A percentile compares a stretch with the other conserved stretches of the same genome.
Evolutionary conservation across 2,888 invertebrate species (phyloP).

Genomic region (Beris chalybata): DNA sequence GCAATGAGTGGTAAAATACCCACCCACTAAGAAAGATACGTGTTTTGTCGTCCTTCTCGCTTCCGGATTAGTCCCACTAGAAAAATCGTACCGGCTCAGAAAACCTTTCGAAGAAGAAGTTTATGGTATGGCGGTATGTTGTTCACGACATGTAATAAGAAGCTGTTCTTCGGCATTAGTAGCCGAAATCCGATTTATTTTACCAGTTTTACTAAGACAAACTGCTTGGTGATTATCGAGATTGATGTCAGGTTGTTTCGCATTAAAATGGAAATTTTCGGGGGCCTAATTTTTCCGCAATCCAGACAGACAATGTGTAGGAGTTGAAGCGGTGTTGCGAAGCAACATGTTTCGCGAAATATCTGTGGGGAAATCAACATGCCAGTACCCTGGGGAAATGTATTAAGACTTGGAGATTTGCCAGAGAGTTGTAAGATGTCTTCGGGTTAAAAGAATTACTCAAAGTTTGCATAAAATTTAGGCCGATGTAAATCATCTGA

Average conservation of each 20-base stretch:
- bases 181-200: constrained; percentile 12
- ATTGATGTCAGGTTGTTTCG: constrained; percentile 6
- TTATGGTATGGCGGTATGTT: not conserved
- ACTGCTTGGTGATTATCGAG: constrained; percentile 14
- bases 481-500: too few species aligned
- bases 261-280: too few species aligned
- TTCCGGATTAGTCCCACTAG: constrained; percentile 10
- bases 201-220: constrained; percentile 1
- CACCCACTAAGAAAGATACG: constrained; percentile 1
- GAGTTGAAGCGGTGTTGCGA: too few species aligned
- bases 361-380: too few species aligned
- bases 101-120: not conserved
- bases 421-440: too few species aligned
- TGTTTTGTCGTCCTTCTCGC: not conserved
- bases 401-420: too few species aligned
- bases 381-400: too few species aligned
- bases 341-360: too few species aligned
- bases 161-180: constrained; percentile 1
- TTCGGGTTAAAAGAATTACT: too few species aligned
- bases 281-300: too few species aligned
- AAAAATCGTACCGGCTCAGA: constrained; percentile 11
- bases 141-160: not conserved
- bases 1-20: constrained; percentile 1
- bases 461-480: too few species aligned
- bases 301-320: too few species aligned